phyloP scores from a whole-genome alignment of 2,797 vertebrate genomes.

The Poeciliopsis paucimaculata region DNA sequence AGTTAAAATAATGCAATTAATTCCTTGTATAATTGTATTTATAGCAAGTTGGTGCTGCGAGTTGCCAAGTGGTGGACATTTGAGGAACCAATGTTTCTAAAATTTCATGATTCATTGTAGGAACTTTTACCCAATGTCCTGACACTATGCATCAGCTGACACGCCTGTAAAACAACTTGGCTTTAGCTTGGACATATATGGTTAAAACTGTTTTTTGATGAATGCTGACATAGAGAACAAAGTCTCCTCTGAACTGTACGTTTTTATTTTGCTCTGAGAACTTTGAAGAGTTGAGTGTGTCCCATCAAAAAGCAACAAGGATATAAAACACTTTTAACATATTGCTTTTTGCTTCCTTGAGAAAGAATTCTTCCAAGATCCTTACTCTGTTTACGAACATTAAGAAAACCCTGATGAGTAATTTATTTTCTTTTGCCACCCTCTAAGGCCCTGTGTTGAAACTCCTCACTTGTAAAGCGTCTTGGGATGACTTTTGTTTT shows the following conservation, averaged over 20 bases:
- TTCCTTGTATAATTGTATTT: background rate
- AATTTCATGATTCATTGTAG: background rate
- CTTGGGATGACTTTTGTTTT: no score
- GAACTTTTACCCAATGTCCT: background rate
- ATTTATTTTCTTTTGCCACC: background rate
- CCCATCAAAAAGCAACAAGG: background rate
- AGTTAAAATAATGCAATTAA: background rate
- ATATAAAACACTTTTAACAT: background rate
- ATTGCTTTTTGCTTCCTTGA: background rate
- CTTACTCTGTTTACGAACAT: background rate
- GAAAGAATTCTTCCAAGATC: background rate
- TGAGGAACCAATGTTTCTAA: background rate
- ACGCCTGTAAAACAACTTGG: background rate
- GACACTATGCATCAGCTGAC: background rate
- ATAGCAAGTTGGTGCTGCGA: background rate
- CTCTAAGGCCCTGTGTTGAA: background rate
- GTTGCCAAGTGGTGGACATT: background rate
- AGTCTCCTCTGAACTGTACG: background rate
- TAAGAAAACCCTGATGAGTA: background rate
- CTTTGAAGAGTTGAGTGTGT: background rate
- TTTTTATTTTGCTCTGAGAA: background rate
- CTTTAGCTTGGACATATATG: background rate
- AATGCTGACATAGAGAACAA: background rate
- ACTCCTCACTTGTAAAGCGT: background rate
- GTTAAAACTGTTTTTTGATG: background rate